Evolutionary conservation across 2,113 vertebrate genomes (phyloP).

Genomic region (Mustela nigripes): DNA sequence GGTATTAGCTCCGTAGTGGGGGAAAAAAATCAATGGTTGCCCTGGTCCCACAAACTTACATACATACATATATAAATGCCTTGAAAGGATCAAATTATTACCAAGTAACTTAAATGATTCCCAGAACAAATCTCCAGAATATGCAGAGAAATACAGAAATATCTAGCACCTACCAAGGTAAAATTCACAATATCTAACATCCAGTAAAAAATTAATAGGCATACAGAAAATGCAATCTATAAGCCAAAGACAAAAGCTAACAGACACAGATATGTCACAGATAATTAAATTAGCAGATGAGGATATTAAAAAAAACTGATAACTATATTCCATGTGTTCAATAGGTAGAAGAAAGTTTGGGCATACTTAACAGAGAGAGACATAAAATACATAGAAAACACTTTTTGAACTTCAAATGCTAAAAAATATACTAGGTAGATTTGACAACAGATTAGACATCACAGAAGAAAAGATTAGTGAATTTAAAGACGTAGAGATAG

Average conservation of each 20-base stretch:
- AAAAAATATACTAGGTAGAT: background rate
- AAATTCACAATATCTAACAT: background rate
- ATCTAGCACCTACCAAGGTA: background rate
- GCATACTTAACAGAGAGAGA: background rate
- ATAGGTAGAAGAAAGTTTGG: background rate
- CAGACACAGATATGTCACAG: background rate
- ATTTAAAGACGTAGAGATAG: background rate
- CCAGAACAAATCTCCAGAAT: slow-evolving; percentile 2
- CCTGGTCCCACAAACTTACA: background rate
- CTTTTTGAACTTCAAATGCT: background rate
- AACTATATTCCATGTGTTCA: background rate
- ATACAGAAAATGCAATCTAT: background rate
- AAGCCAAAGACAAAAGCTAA: background rate
- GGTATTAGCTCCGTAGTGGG: background rate
- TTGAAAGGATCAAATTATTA: background rate
- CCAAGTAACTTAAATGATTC: background rate
- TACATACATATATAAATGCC: background rate
- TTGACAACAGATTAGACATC: background rate
- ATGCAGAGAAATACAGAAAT: background rate
- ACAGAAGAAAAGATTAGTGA: background rate
- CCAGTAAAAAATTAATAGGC: background rate
- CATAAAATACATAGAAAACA: background rate
- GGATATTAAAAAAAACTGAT: background rate
- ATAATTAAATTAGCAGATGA: background rate
- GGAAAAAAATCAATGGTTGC: background rate